These are phyloP conservation scores for Galendromus occidentalis DNA, from an alignment of 1,140 invertebrate species.

Conservation along the genomic window DNA sequence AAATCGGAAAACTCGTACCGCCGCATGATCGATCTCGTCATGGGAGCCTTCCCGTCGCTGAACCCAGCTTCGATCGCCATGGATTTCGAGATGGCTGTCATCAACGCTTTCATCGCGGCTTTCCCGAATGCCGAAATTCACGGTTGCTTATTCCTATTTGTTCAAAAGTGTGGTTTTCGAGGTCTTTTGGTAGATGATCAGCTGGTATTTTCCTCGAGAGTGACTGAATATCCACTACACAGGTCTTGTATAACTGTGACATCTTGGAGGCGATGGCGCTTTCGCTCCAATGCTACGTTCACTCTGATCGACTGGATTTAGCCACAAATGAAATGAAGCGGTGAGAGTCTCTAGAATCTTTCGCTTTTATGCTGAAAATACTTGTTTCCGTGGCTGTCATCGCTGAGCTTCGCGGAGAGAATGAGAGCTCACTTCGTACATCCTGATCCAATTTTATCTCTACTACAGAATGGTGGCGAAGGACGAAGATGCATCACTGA, in stretches of 20 bases:
- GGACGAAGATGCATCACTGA: slow-evolving; percentile 89
- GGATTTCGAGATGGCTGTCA: too few relatives aligned
- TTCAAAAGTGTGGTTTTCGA: too few relatives aligned
- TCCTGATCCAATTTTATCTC: too few relatives aligned
- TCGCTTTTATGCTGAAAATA: slow-evolving; percentile 9
- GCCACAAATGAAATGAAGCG: slow-evolving; percentile 35
- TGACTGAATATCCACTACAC: background rate
- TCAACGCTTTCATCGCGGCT: too few relatives aligned
- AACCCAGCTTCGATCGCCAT: too few relatives aligned
- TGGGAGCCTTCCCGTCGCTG: too few relatives aligned
- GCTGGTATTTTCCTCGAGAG: background rate
- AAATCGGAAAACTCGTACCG: too few relatives aligned
- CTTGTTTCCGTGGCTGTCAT: background rate
- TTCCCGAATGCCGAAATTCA: too few relatives aligned
- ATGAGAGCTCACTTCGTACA: too few relatives aligned
- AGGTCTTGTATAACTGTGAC: slow-evolving; percentile 21
- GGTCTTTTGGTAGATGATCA: background rate
- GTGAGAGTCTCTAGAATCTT: background rate
- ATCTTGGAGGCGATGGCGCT: slow-evolving; percentile 26
- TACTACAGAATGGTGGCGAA: slow-evolving; percentile 46
- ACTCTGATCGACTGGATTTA: slow-evolving; percentile 75
- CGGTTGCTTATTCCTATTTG: too few relatives aligned
- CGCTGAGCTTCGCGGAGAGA: too few relatives aligned
- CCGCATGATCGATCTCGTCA: too few relatives aligned
- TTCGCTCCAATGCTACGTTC: slow-evolving; percentile 57